These are phyloP conservation scores for Mamestra configurata DNA, from an alignment of 1,140 invertebrate species.

Conservation along the genomic window DNA sequence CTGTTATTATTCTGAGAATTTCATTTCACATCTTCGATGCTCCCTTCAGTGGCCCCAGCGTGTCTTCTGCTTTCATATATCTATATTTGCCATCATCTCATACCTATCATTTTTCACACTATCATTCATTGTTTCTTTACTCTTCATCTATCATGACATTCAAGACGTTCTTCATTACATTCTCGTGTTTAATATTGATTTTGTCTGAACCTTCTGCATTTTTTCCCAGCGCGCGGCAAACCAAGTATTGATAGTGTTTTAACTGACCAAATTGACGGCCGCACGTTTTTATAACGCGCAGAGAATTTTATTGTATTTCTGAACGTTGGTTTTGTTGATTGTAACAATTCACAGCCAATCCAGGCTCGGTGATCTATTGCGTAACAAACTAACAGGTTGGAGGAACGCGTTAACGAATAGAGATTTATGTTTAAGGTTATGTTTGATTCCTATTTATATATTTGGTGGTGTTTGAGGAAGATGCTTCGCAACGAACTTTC, in stretches of 20 bases:
- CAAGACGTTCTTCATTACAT: not conserved
- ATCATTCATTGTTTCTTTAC: too few relatives aligned
- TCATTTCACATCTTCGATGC: too few relatives aligned
- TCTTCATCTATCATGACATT: too few relatives aligned
- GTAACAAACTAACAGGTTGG: not conserved
- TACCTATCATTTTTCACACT: too few relatives aligned
- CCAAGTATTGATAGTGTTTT: conserved; percentile 15
- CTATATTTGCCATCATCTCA: too few relatives aligned
- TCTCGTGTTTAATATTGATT: too few relatives aligned
- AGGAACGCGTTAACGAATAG: not conserved
- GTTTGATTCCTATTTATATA: too few relatives aligned
- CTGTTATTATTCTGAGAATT: too few relatives aligned
- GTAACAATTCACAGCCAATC: not conserved
- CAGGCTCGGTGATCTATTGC: not conserved
- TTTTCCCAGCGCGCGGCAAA: not conserved
- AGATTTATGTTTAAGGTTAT: too few relatives aligned
- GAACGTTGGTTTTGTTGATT: not conserved
- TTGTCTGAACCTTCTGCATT: not conserved
- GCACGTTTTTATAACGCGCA: conserved; percentile 1
- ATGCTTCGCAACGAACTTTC: not conserved
- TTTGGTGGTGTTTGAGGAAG: too few relatives aligned
- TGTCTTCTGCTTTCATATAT: too few relatives aligned
- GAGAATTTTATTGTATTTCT: conserved; percentile 13
- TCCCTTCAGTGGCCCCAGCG: too few relatives aligned
- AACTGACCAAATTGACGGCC: conserved; percentile 1